Conservation (phyloP, 2,113 vertebrate genomes). For the Nyctibius bracteatus region DNA sequence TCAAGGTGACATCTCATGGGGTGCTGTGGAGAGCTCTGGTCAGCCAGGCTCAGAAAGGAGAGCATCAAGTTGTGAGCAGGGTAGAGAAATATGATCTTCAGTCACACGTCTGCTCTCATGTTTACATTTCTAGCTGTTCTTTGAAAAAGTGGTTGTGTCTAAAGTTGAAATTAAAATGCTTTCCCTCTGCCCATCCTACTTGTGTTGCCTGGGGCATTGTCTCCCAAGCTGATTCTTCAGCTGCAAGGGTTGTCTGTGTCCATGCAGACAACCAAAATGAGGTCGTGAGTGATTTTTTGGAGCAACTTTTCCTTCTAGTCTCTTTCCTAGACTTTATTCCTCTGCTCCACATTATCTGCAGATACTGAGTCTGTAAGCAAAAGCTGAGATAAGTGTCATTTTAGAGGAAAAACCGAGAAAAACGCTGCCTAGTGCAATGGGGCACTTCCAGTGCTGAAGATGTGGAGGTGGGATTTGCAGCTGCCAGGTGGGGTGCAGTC, state of each 20-base stretch:
- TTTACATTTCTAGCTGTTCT: neutral
- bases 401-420: neutral
- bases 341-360: neutral
- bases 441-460: neutral
- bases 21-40: neutral
- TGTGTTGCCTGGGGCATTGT: neutral
- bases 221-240: neutral
- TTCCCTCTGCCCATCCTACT: neutral
- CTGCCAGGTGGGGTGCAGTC: neutral
- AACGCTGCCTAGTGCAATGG: neutral
- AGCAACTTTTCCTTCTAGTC: neutral
- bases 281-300: neutral
- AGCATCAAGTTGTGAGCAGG: neutral
- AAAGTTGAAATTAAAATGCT: neutral
- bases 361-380: neutral
- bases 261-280: neutral
- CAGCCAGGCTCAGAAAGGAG: neutral
- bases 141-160: neutral
- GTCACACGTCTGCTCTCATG: neutral
- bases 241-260: neutral
- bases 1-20: neutral
- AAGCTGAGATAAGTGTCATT: neutral
- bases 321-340: neutral
- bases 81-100: neutral
- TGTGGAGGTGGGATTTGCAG: conserved; percentile 3